Evolutionary conservation across 1,140 invertebrate species (phyloP), one percentile per base, ranked within the genome.

Genomic region (Drosophila kanapiae): DNA sequence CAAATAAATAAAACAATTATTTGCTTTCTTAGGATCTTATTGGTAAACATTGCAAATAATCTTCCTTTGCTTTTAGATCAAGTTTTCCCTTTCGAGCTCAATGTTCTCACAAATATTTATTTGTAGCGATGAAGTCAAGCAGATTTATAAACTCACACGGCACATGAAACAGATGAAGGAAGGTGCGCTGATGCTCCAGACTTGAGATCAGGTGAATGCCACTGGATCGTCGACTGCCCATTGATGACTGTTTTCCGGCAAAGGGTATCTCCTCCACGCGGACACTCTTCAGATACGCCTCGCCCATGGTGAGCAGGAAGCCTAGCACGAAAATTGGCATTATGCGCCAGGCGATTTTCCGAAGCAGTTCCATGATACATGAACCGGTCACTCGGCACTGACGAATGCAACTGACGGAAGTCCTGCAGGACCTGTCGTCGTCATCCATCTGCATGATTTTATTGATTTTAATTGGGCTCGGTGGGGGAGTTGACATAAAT

Each of bases 111-210:
- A 23, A 23, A 23, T 23, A 23, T 23, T 23, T 23, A 23, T 23
- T 23, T 23, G 23, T 23, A 23, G 23, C 23, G 23, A 23, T 23
- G 23, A 23, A 23, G 1, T 23, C 23, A 23, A 23, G 23, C 23
- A 23, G 23, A 23, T 23, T 23, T 23, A 23, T 23, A 2, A 23
- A 88, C 85, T 70, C 67, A 92, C 91, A 92, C 4, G 91, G 91
- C 61, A 92, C 87, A 65, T 91, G 87, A 10, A 92, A 92, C 0
- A 92, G 56, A 49, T 92, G 86, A 5, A 92, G 65, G 57, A 92
- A 92, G 3, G 81, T 75, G 14, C 86, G 79, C 31, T 84, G 82
- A 45, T 91, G 72, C 27, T 92, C 86, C 43, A 91, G 54, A 14
- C 84, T 82, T 3, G 81, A 72, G n/a, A 88, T 80, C 7, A 91